These are phyloP conservation scores for Pipa parva DNA, from an alignment of 2,113 vertebrate genomes.

Conservation along the genomic window DNA sequence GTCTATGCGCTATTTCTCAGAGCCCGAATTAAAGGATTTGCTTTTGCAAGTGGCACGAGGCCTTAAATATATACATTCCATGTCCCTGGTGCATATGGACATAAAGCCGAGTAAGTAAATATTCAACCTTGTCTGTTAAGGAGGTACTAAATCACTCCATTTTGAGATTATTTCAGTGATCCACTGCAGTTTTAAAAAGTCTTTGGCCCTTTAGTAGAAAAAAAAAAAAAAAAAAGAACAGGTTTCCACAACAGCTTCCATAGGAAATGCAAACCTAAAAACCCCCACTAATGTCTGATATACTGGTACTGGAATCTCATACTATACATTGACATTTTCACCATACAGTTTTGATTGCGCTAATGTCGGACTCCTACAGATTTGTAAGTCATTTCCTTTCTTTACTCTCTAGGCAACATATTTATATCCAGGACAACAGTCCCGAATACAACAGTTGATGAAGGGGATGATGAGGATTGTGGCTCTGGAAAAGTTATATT, in stretches of 20 bases:
- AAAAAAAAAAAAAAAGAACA: too few species aligned
- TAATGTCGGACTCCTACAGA: too few species aligned
- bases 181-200: too few species aligned
- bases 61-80: constrained; percentile 93
- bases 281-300: too few species aligned
- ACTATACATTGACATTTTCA: too few species aligned
- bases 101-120: constrained; percentile 92
- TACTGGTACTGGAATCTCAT: too few species aligned
- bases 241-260: too few species aligned
- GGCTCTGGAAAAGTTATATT: constrained; percentile 77
- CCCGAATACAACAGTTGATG: constrained; percentile 67
- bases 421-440: constrained; percentile 87
- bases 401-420: constrained; percentile 80
- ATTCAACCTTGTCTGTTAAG: constrained; percentile 17
- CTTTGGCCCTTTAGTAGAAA: too few species aligned
- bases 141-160: too few species aligned
- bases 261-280: too few species aligned
- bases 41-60: constrained; percentile 87
- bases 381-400: neutral
- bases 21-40: constrained; percentile 86
- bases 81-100: constrained; percentile 96
- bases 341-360: too few species aligned
- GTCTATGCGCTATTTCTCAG: constrained; percentile 76
- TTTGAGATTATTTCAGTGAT: too few species aligned
- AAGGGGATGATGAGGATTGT: constrained; percentile 86